These are phyloP conservation scores for Eidolon dupreanum DNA, from an alignment of 2,797 vertebrate genomes.

Conservation along the genomic window DNA sequence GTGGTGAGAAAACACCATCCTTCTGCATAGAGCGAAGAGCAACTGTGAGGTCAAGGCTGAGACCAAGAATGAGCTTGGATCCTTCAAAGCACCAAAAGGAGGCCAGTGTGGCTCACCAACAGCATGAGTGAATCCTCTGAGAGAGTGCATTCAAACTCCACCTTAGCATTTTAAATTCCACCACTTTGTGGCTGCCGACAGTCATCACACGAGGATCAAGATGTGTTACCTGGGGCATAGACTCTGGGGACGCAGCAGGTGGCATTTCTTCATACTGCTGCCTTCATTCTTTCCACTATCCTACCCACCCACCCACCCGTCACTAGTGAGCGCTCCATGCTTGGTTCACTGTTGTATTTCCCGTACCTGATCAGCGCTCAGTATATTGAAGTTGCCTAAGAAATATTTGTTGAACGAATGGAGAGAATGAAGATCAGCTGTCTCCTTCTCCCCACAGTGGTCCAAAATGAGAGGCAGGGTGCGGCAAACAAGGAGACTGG, in stretches of 20 bases:
- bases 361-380: neutral
- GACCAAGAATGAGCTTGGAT: neutral
- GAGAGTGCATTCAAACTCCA: too few relatives aligned
- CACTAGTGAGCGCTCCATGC: fast-evolving
- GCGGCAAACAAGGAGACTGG: fast-evolving
- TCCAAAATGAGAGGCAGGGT: neutral
- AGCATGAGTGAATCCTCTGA: neutral
- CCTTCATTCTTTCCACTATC: fast-evolving
- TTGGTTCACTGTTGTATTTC: neutral
- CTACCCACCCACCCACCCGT: too few relatives aligned
- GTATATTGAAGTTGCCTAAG: fast-evolving
- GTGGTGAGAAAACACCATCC: neutral
- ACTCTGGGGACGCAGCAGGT: neutral
- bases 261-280: neutral
- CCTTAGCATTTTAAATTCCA: neutral
- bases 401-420: fast-evolving
- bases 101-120: neutral
- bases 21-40: neutral
- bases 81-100: neutral
- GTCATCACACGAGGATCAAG: neutral
- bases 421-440: fast-evolving
- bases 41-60: too few relatives aligned
- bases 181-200: too few relatives aligned
- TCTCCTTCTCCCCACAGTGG: neutral
- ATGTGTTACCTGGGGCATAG: fast-evolving